A percentile compares a stretch with the other conserved stretches of the same genome.
Conservation (phyloP, 2,888 invertebrate genomes). For the Vanessa cardui region DNA sequence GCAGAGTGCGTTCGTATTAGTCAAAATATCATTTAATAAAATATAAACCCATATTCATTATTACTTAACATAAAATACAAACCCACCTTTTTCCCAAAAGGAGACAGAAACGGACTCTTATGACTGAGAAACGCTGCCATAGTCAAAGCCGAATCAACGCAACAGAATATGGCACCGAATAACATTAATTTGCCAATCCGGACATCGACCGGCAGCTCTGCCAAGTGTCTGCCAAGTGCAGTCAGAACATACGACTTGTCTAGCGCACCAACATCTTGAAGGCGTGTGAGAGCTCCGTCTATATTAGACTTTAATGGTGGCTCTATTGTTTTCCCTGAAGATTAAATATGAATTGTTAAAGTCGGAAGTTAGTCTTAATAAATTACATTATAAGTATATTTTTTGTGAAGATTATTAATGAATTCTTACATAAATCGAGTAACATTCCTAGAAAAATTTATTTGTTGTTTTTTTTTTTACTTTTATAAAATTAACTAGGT, state of each 20-base stretch:
- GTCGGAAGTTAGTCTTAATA: too few species aligned
- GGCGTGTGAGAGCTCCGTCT: slow-evolving; percentile 85
- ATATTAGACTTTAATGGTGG: slow-evolving; percentile 87
- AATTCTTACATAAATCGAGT: too few species aligned
- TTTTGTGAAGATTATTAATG: too few species aligned
- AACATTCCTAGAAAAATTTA: too few species aligned
- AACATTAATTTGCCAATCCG: slow-evolving; percentile 96
- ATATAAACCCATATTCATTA: not conserved
- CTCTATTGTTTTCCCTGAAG: slow-evolving; percentile 86
- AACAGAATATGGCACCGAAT: slow-evolving; percentile 95
- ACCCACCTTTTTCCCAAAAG: slow-evolving; percentile 85
- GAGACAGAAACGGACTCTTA: slow-evolving; percentile 90
- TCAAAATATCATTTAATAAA: too few species aligned
- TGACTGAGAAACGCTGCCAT: slow-evolving; percentile 93
- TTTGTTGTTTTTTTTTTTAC: too few species aligned
- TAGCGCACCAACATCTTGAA: slow-evolving; percentile 91
- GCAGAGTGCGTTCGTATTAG: too few species aligned
- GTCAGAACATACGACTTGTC: slow-evolving; percentile 89
- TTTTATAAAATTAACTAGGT: too few species aligned
- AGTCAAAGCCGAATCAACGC: slow-evolving; percentile 95
- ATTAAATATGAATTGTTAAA: too few species aligned
- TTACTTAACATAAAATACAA: slow-evolving; percentile 9
- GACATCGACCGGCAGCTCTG: slow-evolving; percentile 94
- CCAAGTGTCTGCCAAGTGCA: slow-evolving; percentile 92
- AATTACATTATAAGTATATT: too few species aligned